A percentile compares a stretch with the other conserved stretches of the same genome.
These are phyloP conservation scores for Drosophila dives DNA, from an alignment of 2,888 invertebrate species.

Conservation along the genomic window DNA sequence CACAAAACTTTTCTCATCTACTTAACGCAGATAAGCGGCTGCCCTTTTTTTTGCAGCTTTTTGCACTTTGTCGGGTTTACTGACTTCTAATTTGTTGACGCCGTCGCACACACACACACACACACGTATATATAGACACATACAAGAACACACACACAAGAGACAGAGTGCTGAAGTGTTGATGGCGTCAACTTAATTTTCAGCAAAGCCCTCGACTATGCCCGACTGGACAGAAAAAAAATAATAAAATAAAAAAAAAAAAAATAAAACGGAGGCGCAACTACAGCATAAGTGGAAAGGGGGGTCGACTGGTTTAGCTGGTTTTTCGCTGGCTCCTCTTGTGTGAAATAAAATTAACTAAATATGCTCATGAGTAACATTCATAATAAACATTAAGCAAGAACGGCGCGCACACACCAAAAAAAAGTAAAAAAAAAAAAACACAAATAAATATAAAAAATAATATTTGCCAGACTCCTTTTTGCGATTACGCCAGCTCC, in stretches of 20 bases:
- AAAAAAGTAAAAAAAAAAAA: constrained; percentile 26
- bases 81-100: constrained; percentile 76
- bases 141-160: constrained; percentile 10
- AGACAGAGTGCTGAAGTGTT: constrained; percentile 74
- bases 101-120: constrained; percentile 39
- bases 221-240: constrained; percentile 50
- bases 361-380: constrained; percentile 81
- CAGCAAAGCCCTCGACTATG: constrained; percentile 66
- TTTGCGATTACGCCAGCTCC: constrained; percentile 66
- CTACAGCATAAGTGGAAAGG: constrained; percentile 43
- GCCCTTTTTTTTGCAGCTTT: constrained; percentile 28
- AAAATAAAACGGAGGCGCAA: constrained; percentile 45
- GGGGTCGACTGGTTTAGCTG: constrained; percentile 20
- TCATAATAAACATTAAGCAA: constrained; percentile 81
- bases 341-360: constrained; percentile 82
- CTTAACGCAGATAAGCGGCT: constrained; percentile 78
- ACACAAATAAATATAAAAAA: constrained; percentile 79
- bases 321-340: constrained; percentile 68
- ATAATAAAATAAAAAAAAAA: constrained; percentile 41
- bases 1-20: constrained; percentile 81
- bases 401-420: constrained; percentile 37
- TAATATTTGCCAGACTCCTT: constrained; percentile 81
- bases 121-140: constrained; percentile 6
- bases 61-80: constrained; percentile 67
- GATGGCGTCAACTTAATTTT: constrained; percentile 80